Evolutionary conservation across 1,140 invertebrate genomes (phyloP).

Genomic region (Dreissena polymorpha): DNA sequence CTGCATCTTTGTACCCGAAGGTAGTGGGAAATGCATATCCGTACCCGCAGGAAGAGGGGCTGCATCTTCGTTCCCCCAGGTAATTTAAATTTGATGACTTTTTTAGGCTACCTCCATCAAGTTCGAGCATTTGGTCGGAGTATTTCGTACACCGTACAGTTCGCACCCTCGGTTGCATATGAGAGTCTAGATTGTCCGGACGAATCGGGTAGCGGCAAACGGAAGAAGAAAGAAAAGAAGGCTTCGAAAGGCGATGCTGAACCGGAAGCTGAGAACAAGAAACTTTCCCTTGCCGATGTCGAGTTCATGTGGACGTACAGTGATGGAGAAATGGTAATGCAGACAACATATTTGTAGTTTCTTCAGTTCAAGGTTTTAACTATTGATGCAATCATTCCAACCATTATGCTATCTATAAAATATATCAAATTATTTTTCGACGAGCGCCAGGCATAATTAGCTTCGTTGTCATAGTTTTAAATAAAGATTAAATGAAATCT

Average conservation of each 20-base stretch:
- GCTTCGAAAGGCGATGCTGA: conserved; percentile 7
- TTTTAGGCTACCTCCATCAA: conserved; percentile 76
- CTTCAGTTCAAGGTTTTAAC: neutral
- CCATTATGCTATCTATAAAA: neutral
- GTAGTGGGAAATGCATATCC: no score
- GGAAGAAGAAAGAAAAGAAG: conserved; percentile 41
- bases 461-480: no score
- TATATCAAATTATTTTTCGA: neutral
- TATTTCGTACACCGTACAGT: conserved; percentile 74
- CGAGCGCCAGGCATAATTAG: no score
- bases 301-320: conserved; percentile 64
- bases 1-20: no score
- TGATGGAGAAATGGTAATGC: conserved; percentile 62
- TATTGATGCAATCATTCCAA: neutral
- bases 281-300: conserved; percentile 62
- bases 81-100: no score
- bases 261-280: neutral
- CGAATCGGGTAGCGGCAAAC: conserved; percentile 49
- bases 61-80: no score
- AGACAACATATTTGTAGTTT: neutral
- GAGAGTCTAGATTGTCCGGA: conserved; percentile 69
- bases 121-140: conserved; percentile 77
- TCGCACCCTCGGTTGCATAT: conserved; percentile 65
- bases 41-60: no score
- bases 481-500: no score